Base-by-base conservation (phyloP, 2,113 vertebrate species). In the Gopherus evgoodei region DNA sequence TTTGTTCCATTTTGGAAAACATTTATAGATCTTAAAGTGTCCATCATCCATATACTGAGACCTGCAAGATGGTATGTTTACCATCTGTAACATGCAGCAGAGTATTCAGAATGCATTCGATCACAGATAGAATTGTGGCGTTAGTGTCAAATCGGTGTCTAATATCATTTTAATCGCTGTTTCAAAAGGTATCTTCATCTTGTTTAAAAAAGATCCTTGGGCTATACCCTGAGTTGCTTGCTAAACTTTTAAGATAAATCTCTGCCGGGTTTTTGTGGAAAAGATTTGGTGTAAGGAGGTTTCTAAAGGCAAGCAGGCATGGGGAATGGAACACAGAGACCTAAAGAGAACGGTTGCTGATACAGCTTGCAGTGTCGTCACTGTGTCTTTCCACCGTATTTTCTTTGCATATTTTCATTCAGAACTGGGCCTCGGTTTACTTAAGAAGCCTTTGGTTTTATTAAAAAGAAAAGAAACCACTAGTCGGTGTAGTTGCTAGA, bases 1-100 rank as follows among this genome's bases (percentile, higher is more conserved):
- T 69, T 35, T 62, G 44, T 12, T 69, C 57, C 42, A 25, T 42
- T 35, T 27, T 31, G 25, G 38, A 5, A 56, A 8, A 24, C 72
- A 59, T 62, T 7, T 25, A 11, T 1, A 42, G 21, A 5, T 42
- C 50, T 25, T 88, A 27, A 7, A 84, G 78, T 80, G 88, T 81
- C 53, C 53, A 78, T 81, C 88, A 31, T 86, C 14, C 5, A 0
- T 4, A 47, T 90, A 89, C 93, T 95, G 94, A 95, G 94, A 83
- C 93, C 94, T 76, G 54, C 89, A 24, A 9, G 79, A 59, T 95
- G 89, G 95, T 95, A 92, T 94, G 90, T 93, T 95, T 44, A 83
- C 90, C 92, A 93, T 92, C 90, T 95, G 8, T 76, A 86, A 92
- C 80, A 53, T 25, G 10, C 59, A 94, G 83, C 54, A 27, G 52